These are phyloP conservation scores for Camptogramma bilineatum DNA, from an alignment of 2,888 invertebrate species.

Conservation along the genomic window DNA sequence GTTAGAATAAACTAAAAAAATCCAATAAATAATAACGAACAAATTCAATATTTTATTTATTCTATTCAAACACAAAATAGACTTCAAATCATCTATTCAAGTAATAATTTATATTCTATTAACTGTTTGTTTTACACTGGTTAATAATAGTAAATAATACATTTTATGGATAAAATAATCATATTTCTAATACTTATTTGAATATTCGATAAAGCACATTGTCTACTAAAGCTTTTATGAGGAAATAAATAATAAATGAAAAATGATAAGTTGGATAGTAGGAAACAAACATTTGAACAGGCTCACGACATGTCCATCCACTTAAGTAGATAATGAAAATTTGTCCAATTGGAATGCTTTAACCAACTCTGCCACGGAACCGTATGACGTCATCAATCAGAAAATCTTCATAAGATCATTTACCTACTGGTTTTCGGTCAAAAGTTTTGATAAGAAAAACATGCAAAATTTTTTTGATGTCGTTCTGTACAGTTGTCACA, in stretches of 20 bases:
- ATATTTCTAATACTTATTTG: slow-evolving; percentile 7
- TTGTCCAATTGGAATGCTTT: too few species aligned
- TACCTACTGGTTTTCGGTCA: too few species aligned
- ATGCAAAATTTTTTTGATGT: too few species aligned
- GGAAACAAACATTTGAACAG: too few species aligned
- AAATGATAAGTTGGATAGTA: too few species aligned
- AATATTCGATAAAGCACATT: background rate
- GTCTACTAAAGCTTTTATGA: slow-evolving; percentile 12
- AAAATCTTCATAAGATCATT: too few species aligned
- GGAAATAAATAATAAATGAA: background rate
- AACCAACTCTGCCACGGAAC: too few species aligned
- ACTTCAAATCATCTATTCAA: slow-evolving; percentile 16
- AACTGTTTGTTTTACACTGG: slow-evolving; percentile 23
- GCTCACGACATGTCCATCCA: too few species aligned
- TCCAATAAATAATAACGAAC: slow-evolving; percentile 5
- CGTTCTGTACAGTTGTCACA: too few species aligned
- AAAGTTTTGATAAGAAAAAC: too few species aligned
- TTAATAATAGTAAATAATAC: slow-evolving; percentile 18
- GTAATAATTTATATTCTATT: slow-evolving; percentile 20
- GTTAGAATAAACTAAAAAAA: background rate
- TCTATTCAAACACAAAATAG: slow-evolving; percentile 16
- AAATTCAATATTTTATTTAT: slow-evolving; percentile 12
- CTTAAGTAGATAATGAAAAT: too few species aligned
- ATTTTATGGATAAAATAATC: slow-evolving; percentile 21
- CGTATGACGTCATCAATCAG: too few species aligned